Percentiles rank a stretch among this genome's conserved stretches.
Conservation (phyloP, 2,797 vertebrate species). For the Sarcoramphus papa region DNA sequence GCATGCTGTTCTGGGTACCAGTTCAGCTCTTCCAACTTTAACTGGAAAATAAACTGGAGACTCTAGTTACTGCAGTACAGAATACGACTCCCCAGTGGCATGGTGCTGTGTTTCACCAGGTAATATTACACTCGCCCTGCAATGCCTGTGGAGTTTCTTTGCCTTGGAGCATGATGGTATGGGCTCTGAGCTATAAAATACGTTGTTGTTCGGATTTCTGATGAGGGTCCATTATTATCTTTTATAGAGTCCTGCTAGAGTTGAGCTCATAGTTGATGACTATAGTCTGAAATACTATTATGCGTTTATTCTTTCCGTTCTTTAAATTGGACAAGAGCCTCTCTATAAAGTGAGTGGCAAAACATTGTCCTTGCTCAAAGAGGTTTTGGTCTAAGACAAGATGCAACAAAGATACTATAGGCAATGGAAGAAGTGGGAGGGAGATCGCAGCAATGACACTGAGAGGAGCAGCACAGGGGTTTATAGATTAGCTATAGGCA, state of each 20-base stretch:
- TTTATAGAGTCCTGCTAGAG: too few relatives aligned
- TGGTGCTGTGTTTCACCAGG: neutral
- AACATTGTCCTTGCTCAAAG: neutral
- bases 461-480: neutral
- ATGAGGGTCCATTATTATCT: fast-evolving
- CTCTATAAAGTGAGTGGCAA: neutral
- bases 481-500: neutral
- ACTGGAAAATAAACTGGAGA: neutral
- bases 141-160: fast-evolving
- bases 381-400: neutral
- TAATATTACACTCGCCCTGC: fast-evolving
- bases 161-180: fast-evolving
- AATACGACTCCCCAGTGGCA: fast-evolving
- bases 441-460: fast-evolving
- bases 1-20: neutral
- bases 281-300: fast-evolving
- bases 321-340: neutral
- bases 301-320: fast-evolving
- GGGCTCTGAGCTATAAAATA: fast-evolving
- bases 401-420: fast-evolving
- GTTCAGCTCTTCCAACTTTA: fast-evolving
- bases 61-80: fast-evolving
- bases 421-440: neutral
- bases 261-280: neutral
- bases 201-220: fast-evolving